Base-by-base conservation (phyloP, 2,888 invertebrate species). In the Therioaphis trifolii region DNA sequence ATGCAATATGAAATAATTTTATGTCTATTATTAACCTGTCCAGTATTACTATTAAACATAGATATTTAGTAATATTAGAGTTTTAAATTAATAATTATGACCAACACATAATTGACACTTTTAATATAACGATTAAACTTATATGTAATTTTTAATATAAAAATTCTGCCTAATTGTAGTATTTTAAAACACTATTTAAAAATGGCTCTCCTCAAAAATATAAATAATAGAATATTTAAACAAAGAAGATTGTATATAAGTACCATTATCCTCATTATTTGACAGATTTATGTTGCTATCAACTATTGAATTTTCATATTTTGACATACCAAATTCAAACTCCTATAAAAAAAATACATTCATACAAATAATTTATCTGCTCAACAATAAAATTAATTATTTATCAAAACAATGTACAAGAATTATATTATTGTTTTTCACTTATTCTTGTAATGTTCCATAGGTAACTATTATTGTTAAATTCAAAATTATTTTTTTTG, bases 291-390 rank as follows among this genome's bases (percentile, higher is more conserved):
- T 40, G 21, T 66, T 66, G 15, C n/a, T 40, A 40, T 66, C 66
- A n/a, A 40, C 63, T 18, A 18, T 18, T 35, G 18, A 24, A 9
- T 35, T 35, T 18, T 63, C 29, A 63, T 15, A 0, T 15, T 29
- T 35, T 66, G 11, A 35, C 18, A 9, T 66, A 66, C n/a, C n/a
- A 18, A 24, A 0, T 66, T 66, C 15, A 66, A 66, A 0, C 63
- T 66, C 35, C 63, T 66, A 66, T 11, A n/a, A 66, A 29, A 29
- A 66, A 66, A 66, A 66, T 66, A 66, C 9, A 66, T n/a, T 35
- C 21, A 58, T 58, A 58, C 18, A 18, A 61, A 61, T 61, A 61
- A 15, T 61, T 61, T 61, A 63, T 2, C 18, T n/a, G n/a, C 63
- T 11, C 11, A 35, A 63, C 35, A 63, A 9, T 35, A 35, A 35